These are phyloP conservation scores for Meghimatium bilineatum DNA, from an alignment of 2,888 invertebrate genomes.

Conservation along the genomic window DNA sequence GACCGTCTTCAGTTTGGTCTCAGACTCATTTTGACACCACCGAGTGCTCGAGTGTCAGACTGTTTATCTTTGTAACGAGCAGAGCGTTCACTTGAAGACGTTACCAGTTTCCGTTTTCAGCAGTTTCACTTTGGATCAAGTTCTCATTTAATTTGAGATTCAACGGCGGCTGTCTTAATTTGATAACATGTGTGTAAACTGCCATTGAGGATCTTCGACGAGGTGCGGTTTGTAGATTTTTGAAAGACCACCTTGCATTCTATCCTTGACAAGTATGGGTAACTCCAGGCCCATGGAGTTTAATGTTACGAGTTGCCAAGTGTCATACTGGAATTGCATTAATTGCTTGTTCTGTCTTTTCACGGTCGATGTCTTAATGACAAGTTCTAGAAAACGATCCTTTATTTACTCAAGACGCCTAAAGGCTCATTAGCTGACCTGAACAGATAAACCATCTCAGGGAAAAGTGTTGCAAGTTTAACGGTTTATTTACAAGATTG, in stretches of 20 bases:
- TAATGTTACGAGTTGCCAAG: constrained; percentile 37
- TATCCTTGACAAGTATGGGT: background rate
- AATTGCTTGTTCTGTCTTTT: constrained; percentile 18
- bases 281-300: background rate
- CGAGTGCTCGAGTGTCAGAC: constrained; percentile 34
- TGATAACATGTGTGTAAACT: constrained; percentile 28
- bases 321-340: constrained; percentile 20
- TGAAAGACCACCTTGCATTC: background rate
- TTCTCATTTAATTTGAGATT: constrained; percentile 29
- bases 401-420: background rate
- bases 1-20: background rate
- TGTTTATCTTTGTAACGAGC: constrained; percentile 34
- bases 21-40: constrained; percentile 15
- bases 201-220: background rate
- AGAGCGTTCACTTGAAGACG: constrained; percentile 21
- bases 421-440: constrained; percentile 20
- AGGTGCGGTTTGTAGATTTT: constrained; percentile 4
- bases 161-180: constrained; percentile 27
- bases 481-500: background rate
- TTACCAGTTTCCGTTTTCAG: background rate
- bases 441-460: background rate
- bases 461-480: constrained; percentile 1
- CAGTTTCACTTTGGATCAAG: constrained; percentile 6
- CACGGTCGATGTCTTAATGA: background rate
- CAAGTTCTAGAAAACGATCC: constrained; percentile 27